Conservation (phyloP, 2,888 invertebrate species). For the Drosophila trichaetosa region DNA sequence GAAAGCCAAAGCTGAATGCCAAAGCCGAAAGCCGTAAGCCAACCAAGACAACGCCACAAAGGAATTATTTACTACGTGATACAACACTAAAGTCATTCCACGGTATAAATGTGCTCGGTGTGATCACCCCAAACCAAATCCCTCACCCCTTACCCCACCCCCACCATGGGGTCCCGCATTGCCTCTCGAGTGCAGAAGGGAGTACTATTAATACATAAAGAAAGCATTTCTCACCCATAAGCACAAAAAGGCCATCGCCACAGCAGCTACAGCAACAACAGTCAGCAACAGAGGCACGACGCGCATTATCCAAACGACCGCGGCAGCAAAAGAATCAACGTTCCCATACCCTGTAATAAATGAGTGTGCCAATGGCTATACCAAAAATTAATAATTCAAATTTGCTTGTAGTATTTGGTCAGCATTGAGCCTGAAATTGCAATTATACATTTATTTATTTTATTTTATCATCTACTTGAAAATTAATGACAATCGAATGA, state of each 20-base stretch:
- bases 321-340: conserved; percentile 58
- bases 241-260: conserved; percentile 74
- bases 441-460: neutral
- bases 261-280: conserved; percentile 11
- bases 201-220: conserved; percentile 77
- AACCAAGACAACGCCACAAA: conserved; percentile 78
- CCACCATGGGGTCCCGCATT: conserved; percentile 18
- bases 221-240: conserved; percentile 77
- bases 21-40: conserved; percentile 56
- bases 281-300: conserved; percentile 53
- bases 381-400: neutral
- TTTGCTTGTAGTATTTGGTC: neutral
- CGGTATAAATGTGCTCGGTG: conserved; percentile 69
- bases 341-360: conserved; percentile 35
- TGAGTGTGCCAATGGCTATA: neutral
- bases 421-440: neutral
- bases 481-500: neutral
- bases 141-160: neutral
- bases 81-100: conserved; percentile 75
- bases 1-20: conserved; percentile 43
- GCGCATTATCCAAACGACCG: conserved; percentile 76
- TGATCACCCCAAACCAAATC: neutral
- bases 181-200: conserved; percentile 68
- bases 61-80: conserved; percentile 80
- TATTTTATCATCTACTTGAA: neutral